Conservation (phyloP, 2,888 invertebrate genomes). For the Drosophila kambysellisi region DNA sequence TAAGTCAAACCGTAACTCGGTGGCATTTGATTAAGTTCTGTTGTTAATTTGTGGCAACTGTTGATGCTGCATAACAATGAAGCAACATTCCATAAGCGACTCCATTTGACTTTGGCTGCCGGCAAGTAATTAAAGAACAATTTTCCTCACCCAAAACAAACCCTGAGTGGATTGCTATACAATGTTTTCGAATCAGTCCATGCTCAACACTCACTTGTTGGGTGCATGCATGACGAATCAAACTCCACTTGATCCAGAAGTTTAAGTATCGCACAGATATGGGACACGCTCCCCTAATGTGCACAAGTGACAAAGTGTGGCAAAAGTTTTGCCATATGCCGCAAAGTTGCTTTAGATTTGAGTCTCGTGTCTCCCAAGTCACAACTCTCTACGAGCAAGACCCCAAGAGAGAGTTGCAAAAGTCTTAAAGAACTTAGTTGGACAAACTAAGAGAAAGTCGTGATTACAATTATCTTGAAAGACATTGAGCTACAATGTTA, state of each 20-base stretch:
- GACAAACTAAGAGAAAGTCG: slow-evolving; percentile 7
- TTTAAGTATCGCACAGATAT: slow-evolving; percentile 12
- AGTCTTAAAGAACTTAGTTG: slow-evolving; percentile 20
- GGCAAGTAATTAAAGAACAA: slow-evolving; percentile 77
- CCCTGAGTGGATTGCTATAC: slow-evolving; percentile 2
- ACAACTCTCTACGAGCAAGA: slow-evolving; percentile 2
- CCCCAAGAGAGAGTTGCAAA: neutral
- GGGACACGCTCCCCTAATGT: slow-evolving; percentile 31
- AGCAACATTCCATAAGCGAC: slow-evolving; percentile 41
- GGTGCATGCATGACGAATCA: slow-evolving; percentile 40
- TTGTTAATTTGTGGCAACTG: slow-evolving; percentile 60
- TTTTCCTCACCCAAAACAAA: slow-evolving; percentile 37
- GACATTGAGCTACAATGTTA: slow-evolving; percentile 21
- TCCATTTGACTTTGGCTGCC: slow-evolving; percentile 45
- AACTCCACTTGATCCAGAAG: slow-evolving; percentile 18
- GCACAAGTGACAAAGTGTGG: slow-evolving; percentile 56
- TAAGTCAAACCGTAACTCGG: slow-evolving; percentile 20
- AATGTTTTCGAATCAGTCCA: slow-evolving; percentile 64
- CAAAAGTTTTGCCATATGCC: slow-evolving; percentile 72
- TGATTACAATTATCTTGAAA: slow-evolving; percentile 24
- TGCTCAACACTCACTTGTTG: slow-evolving; percentile 61
- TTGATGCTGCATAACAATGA: slow-evolving; percentile 75
- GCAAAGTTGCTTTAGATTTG: slow-evolving; percentile 62
- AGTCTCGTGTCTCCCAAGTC: neutral
- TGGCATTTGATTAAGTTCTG: slow-evolving; percentile 66